phyloP scores from a whole-genome alignment of 2,888 invertebrate genomes.

The Neoitamus cyanurus region DNA sequence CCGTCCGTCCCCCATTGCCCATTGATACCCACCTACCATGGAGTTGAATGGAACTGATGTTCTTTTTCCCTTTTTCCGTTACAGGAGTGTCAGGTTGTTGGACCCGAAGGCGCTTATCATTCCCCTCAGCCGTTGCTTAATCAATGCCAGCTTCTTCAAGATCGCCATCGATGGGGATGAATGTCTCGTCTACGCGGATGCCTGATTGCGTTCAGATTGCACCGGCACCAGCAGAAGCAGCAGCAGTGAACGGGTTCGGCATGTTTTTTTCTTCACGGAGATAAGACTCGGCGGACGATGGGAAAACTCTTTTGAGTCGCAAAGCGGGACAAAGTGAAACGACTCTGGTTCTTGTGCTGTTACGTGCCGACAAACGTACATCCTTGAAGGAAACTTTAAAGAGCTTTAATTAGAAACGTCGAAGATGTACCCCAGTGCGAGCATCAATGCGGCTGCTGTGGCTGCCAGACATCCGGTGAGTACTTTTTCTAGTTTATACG shows the following conservation, averaged over 20 bases:
- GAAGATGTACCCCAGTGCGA: constrained; percentile 86
- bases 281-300: constrained; percentile 19
- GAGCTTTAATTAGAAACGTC: constrained; percentile 1
- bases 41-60: background rate
- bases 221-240: background rate
- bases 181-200: background rate
- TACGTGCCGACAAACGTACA: background rate
- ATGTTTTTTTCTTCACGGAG: constrained; percentile 15
- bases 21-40: background rate
- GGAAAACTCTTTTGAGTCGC: background rate
- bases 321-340: background rate
- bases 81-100: background rate
- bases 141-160: background rate
- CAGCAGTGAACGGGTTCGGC: background rate
- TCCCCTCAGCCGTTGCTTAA: background rate
- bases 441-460: constrained; percentile 83
- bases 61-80: background rate
- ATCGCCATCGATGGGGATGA: constrained; percentile 4
- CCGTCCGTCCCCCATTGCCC: background rate
- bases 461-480: constrained; percentile 90
- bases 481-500: constrained; percentile 53
- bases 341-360: background rate
- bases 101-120: background rate
- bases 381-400: background rate
- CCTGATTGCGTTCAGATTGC: background rate